These are phyloP conservation scores for Phaenicophaeus curvirostris DNA, from an alignment of 2,797 vertebrate species.

Conservation along the genomic window DNA sequence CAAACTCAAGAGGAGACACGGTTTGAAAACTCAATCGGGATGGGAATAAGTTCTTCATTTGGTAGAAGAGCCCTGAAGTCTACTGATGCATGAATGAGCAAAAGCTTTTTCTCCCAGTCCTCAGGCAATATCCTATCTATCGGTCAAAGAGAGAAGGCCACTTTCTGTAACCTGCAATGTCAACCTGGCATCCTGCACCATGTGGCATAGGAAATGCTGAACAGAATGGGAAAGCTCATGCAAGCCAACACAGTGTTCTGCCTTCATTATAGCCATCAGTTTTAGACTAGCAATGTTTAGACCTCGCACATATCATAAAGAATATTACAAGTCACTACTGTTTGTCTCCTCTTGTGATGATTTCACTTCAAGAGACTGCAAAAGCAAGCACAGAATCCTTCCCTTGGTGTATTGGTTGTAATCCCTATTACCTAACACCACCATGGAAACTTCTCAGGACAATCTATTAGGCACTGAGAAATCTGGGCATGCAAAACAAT, in stretches of 20 bases:
- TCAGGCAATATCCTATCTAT: neutral
- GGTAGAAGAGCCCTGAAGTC: neutral
- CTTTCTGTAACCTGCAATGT: neutral
- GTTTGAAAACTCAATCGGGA: neutral
- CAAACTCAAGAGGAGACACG: neutral
- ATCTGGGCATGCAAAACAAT: neutral
- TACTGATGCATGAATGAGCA: neutral
- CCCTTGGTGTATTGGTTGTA: neutral
- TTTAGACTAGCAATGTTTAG: neutral
- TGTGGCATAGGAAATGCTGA: neutral
- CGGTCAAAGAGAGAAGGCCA: neutral
- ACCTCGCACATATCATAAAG: too few species aligned
- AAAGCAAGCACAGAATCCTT: neutral
- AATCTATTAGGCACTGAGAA: neutral
- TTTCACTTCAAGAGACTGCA: neutral
- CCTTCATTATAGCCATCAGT: neutral
- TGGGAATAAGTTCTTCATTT: neutral
- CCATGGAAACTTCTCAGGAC: neutral
- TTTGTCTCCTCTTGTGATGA: neutral
- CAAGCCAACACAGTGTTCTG: neutral
- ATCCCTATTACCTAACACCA: neutral
- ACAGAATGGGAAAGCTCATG: neutral
- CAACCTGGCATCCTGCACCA: neutral
- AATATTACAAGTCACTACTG: neutral
- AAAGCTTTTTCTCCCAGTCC: neutral